Conservation (phyloP, 2,797 vertebrate species). For the Lycodopsis pacificus region DNA sequence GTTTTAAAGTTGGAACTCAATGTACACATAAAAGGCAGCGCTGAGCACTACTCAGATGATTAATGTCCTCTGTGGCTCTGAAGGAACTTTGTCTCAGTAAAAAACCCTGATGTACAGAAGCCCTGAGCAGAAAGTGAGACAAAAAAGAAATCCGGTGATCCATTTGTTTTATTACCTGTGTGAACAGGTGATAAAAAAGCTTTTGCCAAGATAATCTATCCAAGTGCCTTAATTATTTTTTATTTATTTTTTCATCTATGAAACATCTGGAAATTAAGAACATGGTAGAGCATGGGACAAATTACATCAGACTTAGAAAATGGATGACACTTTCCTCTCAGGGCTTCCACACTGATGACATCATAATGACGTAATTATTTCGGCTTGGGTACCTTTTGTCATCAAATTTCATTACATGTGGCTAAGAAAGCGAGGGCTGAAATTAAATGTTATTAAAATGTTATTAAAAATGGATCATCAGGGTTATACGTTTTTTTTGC, state of each 20-base stretch:
- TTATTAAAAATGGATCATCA: not conserved
- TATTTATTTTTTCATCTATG: not conserved
- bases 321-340: not conserved
- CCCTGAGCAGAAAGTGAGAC: too few species aligned
- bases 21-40: not conserved
- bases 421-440: too few species aligned
- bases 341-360: not conserved
- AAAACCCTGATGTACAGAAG: not conserved
- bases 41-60: not conserved
- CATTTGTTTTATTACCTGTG: not conserved
- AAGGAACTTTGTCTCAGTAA: not conserved
- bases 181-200: too few species aligned
- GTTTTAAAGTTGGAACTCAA: not conserved
- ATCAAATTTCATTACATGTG: not conserved
- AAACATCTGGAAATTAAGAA: too few species aligned
- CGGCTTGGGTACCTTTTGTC: not conserved
- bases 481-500: not conserved
- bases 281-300: too few species aligned
- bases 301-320: too few species aligned
- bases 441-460: not conserved
- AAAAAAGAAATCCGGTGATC: not conserved
- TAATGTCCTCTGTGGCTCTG: not conserved
- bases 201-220: too few species aligned
- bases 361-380: not conserved
- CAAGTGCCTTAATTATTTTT: too few species aligned